Evolutionary conservation across 2,113 vertebrate genomes (phyloP).

Genomic region (Sinocyclocheilus anophthalmus): DNA sequence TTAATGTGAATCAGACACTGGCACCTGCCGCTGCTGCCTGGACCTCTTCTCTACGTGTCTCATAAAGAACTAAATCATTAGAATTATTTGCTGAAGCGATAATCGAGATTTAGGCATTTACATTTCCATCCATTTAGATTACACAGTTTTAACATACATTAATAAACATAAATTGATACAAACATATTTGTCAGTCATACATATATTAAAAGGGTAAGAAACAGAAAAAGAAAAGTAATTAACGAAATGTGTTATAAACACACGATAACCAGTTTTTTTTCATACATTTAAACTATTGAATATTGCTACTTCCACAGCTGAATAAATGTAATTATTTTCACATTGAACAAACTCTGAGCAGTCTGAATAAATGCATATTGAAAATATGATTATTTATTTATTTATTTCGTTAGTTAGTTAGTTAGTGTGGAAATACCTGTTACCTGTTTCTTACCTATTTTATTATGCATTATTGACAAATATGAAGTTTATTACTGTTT

Average conservation of each 20-base stretch:
- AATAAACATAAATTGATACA: too few species aligned
- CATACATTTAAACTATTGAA: neutral
- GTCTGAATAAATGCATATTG: neutral
- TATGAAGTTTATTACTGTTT: neutral
- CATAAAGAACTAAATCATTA: neutral
- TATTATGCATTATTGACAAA: neutral
- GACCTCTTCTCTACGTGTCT: neutral
- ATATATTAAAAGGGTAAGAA: too few species aligned
- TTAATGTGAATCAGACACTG: constrained; percentile 71
- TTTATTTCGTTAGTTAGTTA: too few species aligned
- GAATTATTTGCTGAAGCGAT: neutral
- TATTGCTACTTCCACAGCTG: neutral
- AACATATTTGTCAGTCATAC: too few species aligned
- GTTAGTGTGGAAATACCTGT: neutral
- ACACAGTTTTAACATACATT: neutral
- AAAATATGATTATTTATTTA: neutral
- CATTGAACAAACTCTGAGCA: neutral
- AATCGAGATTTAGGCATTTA: neutral
- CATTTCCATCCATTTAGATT: neutral
- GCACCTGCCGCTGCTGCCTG: constrained; percentile 61
- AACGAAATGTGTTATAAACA: too few species aligned
- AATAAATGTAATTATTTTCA: neutral
- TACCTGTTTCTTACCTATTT: too few species aligned
- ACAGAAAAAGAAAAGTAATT: too few species aligned
- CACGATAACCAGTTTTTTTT: too few species aligned